Base-by-base conservation (phyloP, 2,888 invertebrate species). In the Ryuthela nishihirai region DNA sequence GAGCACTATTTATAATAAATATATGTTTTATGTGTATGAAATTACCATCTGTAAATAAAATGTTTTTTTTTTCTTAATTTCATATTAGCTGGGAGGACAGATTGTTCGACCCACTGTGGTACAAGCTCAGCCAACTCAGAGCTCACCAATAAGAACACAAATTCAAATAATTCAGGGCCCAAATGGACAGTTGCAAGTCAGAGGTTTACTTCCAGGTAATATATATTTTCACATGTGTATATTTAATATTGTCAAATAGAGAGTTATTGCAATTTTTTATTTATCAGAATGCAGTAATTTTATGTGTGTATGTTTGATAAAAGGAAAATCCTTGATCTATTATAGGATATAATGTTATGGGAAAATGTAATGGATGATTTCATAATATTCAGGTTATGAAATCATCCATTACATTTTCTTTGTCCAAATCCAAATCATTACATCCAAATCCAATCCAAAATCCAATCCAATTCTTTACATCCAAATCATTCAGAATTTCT, bases 151-250 rank as follows among this genome's bases (percentile, higher is more conserved):
- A 9, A 39, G 65, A 23, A 54, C 62, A n/a, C 87, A 87, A 72
- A 88, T 95, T 12, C 93, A 94, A 78, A 90, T 95, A 66, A 84
- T 91, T 69, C 85, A 90, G 65, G 84, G 88, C 0, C 87, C 90
- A 0, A 91, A 92, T 74, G 94, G 94, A 21, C 91, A 92, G 75
- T 79, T 94, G 15, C 89, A 92, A 68, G 93, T 95, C 1, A 83
- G 89, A 59, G 95, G 95, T 1, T 79, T 95, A 7, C 81, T 90
- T 74, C 88, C 92, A 40, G 94, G 93, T 48, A 71, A 69, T 67
- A 12, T 46, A 20, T 32, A 21, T 15, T 52, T 32, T 52, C 7
- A 44, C 6, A 26, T 38, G 7, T 36, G 12, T 36, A 3, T 36
- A 36, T 9, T 3, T 9, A 15, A 15, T 12, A 10, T 1, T 40